Conservation (phyloP, 2,113 vertebrate genomes). For the Cephalopholis sonnerati region DNA sequence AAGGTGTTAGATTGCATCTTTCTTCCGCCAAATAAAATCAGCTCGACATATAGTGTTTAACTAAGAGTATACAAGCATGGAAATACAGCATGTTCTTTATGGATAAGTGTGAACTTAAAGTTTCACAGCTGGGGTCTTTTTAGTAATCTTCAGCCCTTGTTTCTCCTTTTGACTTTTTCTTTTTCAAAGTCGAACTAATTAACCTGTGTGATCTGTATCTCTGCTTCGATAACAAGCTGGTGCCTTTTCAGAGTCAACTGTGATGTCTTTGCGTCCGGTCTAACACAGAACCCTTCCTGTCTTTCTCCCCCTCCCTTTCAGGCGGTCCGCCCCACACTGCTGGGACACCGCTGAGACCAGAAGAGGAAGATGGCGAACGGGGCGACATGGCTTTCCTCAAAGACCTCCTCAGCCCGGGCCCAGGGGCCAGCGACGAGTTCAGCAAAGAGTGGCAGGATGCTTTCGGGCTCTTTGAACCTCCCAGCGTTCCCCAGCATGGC, state of each 20-base stretch:
- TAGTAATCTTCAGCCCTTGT: neutral
- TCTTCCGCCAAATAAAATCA: no score
- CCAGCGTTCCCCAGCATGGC: slow-evolving; percentile 29
- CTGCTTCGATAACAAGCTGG: neutral
- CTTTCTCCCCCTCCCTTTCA: slow-evolving; percentile 16
- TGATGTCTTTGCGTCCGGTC: neutral
- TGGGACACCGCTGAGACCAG: slow-evolving; percentile 51
- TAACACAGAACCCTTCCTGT: neutral
- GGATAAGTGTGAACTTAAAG: neutral
- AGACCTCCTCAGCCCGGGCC: slow-evolving; percentile 82
- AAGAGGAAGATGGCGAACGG: slow-evolving; percentile 82
- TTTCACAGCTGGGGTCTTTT: neutral
- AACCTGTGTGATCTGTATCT: no score
- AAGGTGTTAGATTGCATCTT: no score
- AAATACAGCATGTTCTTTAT: neutral
- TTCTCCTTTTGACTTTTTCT: neutral
- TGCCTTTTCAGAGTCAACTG: neutral
- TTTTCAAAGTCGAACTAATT: neutral
- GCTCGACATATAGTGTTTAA: no score
- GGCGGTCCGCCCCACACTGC: neutral
- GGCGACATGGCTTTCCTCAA: slow-evolving; percentile 88
- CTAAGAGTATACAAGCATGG: no score
- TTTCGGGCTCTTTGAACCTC: slow-evolving; percentile 78
- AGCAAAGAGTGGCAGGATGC: slow-evolving; percentile 82
- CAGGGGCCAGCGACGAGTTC: slow-evolving; percentile 75